Evolutionary conservation across 2,888 invertebrate genomes (phyloP), one percentile per base, ranked within the genome.

Genomic region (Eugnorisma glareosa): DNA sequence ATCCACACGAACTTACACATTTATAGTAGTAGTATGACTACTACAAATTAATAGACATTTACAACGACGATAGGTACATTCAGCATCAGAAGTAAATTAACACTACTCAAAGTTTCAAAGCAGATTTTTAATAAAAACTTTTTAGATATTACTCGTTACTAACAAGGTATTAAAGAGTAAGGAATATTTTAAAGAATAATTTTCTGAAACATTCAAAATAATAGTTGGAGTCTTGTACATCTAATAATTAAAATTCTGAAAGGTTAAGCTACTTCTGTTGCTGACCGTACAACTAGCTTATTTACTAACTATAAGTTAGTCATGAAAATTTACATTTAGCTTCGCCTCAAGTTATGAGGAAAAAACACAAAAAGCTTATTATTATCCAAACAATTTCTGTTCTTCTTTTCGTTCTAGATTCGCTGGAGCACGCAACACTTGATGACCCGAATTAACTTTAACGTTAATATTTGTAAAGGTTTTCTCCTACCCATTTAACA

Each of bases 401-500:
- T 72, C 66, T 68, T 63, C 35, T 68, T 57, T 45, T 48, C 21
- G 68, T 75, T 64, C 54, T 73, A 77, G 43, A 70, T 78, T 83
- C 59, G 37, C 54, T 73, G n/a, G 68, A 73, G 73, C 75, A 77
- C 75, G 73, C 72, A 78, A 69, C 77, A 77, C 76, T 81, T 77
- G 73, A 66, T 66, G 74, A 45, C 73, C 78, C n/a, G 45, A 81
- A 71, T 83, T 72, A 80, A 54, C 71, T 79, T 86, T 13, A 51
- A 76, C 40, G 57, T 78, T 71, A 82, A 66, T 66, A 68, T 89
- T 90, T 88, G 89, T 87, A 86, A 86, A 88, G 86, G 67, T 86
- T 85, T 86, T 82, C 83, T 82, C 68, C 71, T 81, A 83, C 81
- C 85, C 86, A 88, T 90, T 89, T 88, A 87, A 89, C 86, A 57